Percentiles rank a stretch among this genome's conserved stretches.
These are phyloP conservation scores for Dicentrarchus labrax DNA, from an alignment of 2,113 vertebrate species.

Conservation along the genomic window DNA sequence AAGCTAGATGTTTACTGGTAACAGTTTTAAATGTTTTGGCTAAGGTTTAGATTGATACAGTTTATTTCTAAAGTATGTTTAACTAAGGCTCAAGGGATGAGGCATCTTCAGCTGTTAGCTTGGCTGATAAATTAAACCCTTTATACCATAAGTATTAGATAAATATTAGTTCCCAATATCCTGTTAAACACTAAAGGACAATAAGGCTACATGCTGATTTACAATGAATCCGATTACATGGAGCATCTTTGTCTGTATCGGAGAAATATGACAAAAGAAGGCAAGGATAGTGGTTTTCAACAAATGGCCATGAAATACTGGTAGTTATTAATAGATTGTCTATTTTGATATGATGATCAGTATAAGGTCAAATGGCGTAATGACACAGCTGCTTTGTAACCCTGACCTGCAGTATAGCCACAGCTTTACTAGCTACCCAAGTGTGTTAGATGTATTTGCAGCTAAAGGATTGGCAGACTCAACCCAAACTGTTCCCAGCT, in stretches of 20 bases:
- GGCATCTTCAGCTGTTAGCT: neutral
- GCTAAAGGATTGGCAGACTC: slow-evolving; percentile 38
- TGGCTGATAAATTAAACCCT: neutral
- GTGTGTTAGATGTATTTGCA: slow-evolving; percentile 42
- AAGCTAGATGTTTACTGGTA: neutral
- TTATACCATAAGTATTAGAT: neutral
- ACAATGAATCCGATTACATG: neutral
- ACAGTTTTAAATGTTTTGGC: neutral
- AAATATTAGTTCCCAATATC: neutral
- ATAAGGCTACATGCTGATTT: neutral
- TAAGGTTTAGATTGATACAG: neutral
- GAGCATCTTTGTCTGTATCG: neutral
- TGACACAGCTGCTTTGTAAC: slow-evolving; percentile 31
- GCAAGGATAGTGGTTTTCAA: neutral
- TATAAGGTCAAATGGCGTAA: slow-evolving; percentile 21
- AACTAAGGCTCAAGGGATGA: neutral
- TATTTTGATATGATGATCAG: slow-evolving; percentile 6
- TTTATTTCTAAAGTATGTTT: neutral
- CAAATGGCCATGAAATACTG: neutral
- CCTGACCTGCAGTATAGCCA: slow-evolving; percentile 21
- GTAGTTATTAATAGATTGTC: neutral
- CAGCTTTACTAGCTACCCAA: slow-evolving; percentile 4
- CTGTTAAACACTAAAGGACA: neutral
- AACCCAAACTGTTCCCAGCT: slow-evolving; percentile 18
- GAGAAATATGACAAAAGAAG: neutral